Evolutionary conservation across 2,888 invertebrate species (phyloP).

Genomic region (Micropterix aruncella): DNA sequence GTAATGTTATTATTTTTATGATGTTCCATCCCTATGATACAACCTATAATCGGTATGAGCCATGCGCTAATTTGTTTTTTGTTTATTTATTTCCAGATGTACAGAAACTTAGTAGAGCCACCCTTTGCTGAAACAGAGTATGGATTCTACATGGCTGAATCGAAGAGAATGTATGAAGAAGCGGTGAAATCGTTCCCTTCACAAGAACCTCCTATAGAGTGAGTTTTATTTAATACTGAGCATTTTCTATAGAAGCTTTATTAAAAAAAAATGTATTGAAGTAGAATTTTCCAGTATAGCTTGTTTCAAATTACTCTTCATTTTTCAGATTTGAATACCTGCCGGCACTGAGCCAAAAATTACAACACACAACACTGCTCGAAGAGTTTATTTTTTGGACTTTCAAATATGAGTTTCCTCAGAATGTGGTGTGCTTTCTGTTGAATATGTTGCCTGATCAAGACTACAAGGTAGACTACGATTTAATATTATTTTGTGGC

Average conservation of each 20-base stretch:
- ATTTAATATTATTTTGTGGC: no score
- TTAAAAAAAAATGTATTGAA: no score
- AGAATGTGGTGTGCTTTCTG: conserved; percentile 88
- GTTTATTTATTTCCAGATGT: conserved; percentile 39
- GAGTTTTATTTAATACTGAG: no score
- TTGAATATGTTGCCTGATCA: conserved; percentile 92
- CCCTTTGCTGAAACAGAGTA: conserved; percentile 56
- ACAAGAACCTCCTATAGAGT: conserved; percentile 38
- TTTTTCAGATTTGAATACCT: conserved; percentile 62
- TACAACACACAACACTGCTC: conserved; percentile 71
- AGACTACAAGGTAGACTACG: conserved; percentile 79
- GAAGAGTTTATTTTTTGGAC: conserved; percentile 98
- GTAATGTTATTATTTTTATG: no score
- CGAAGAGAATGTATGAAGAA: conserved; percentile 62
- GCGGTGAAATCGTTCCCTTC: conserved; percentile 70
- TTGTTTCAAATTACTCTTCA: neutral
- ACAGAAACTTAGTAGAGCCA: conserved; percentile 52
- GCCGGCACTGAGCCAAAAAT: conserved; percentile 61
- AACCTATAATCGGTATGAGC: no score
- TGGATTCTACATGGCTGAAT: conserved; percentile 57
- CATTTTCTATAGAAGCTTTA: no score
- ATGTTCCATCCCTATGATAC: no score
- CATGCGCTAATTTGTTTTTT: no score
- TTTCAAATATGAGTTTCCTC: conserved; percentile 93
- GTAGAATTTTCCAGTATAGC: no score